Evolutionary conservation across 1,140 invertebrate genomes (phyloP).

Genomic region (Aphis craccivora): DNA sequence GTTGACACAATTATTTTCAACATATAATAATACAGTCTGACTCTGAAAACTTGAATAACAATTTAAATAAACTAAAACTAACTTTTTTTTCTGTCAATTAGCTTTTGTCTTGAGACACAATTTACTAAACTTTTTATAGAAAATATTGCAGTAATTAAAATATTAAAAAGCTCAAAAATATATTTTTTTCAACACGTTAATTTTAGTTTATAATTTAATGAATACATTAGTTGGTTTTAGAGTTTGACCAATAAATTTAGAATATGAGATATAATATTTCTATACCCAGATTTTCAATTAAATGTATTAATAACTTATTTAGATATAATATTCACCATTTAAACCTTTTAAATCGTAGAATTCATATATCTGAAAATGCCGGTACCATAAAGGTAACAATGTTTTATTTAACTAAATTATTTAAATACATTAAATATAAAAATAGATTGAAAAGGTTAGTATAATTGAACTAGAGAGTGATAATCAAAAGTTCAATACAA

Average conservation of each 20-base stretch:
- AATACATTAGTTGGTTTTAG: background rate
- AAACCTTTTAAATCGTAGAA: too few relatives aligned
- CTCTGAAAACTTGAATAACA: background rate
- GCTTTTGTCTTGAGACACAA: background rate
- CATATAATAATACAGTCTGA: background rate
- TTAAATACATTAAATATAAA: too few relatives aligned
- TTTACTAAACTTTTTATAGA: background rate
- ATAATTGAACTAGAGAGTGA: too few relatives aligned
- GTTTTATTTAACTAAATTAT: too few relatives aligned
- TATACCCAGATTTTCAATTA: too few relatives aligned
- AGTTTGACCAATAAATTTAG: background rate
- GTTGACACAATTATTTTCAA: background rate
- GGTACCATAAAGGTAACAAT: too few relatives aligned
- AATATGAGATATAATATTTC: background rate
- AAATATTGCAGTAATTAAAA: background rate
- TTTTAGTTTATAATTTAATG: background rate
- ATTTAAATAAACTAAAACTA: background rate
- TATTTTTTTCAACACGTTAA: background rate
- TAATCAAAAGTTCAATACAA: too few relatives aligned
- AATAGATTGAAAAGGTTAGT: too few relatives aligned
- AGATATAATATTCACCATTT: too few relatives aligned
- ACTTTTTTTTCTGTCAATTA: background rate
- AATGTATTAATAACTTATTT: too few relatives aligned
- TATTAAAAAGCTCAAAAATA: background rate
- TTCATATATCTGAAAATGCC: too few relatives aligned